These are phyloP conservation scores for Mactromeris polynyma DNA, from an alignment of 2,888 invertebrate genomes.

Conservation along the genomic window DNA sequence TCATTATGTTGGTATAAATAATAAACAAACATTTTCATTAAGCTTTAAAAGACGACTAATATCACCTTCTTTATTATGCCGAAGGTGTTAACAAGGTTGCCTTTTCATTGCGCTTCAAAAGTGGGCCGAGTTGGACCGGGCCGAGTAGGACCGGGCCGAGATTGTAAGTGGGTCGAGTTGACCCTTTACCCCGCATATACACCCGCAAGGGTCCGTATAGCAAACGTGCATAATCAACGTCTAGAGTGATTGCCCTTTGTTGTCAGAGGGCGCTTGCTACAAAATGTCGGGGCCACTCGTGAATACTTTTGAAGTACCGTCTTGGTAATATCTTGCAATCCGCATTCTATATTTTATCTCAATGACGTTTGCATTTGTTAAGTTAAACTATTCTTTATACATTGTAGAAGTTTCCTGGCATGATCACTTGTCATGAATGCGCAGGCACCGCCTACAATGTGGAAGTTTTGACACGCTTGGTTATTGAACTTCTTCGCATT, in stretches of 20 bases:
- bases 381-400: neutral
- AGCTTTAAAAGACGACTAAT: too few relatives aligned
- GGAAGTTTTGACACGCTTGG: neutral
- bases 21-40: too few relatives aligned
- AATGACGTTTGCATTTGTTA: neutral
- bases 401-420: neutral
- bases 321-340: constrained; percentile 90
- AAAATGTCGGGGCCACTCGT: constrained; percentile 78
- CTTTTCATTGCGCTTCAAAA: too few relatives aligned
- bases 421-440: neutral
- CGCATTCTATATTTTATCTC: neutral
- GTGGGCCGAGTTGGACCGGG: too few relatives aligned
- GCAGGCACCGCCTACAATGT: neutral
- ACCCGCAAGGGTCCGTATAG: neutral
- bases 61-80: too few relatives aligned
- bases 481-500: too few relatives aligned
- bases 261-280: constrained; percentile 61
- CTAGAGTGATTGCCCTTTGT: constrained; percentile 59
- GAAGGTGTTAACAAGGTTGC: too few relatives aligned
- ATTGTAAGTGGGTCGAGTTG: too few relatives aligned
- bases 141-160: too few relatives aligned
- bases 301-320: constrained; percentile 94
- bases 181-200: neutral
- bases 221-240: constrained; percentile 6
- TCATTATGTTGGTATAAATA: too few relatives aligned